These are phyloP conservation scores for Sorex maritimensis DNA, from an alignment of 2,797 vertebrate species.

Conservation along the genomic window DNA sequence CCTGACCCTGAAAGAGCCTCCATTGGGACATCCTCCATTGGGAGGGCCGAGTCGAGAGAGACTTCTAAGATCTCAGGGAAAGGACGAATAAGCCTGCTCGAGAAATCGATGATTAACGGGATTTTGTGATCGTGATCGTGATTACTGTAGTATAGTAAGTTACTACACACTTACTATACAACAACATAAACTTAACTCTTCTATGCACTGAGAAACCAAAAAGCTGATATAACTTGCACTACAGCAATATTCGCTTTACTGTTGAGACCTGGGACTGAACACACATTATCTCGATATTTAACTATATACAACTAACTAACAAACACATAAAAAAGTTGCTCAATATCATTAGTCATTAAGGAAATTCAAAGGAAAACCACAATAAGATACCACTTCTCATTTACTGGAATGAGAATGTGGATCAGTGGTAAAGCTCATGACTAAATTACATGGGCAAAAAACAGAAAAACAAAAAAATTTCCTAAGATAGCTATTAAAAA, in stretches of 20 bases:
- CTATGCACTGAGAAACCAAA: neutral
- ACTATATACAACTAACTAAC: neutral
- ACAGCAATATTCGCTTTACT: neutral
- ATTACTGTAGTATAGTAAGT: too few species aligned
- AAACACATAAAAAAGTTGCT: neutral
- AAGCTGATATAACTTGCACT: neutral
- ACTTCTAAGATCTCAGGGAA: too few species aligned
- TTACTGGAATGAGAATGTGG: neutral
- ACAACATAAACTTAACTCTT: neutral
- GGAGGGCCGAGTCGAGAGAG: too few species aligned
- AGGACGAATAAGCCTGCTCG: too few species aligned
- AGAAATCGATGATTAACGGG: too few species aligned
- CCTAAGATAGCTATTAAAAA: neutral
- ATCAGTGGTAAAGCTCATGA: too few species aligned
- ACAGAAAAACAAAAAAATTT: too few species aligned
- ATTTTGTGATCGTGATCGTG: too few species aligned
- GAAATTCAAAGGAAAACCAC: constrained; percentile 41
- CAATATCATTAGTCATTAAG: neutral
- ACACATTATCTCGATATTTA: neutral
- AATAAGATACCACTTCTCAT: constrained; percentile 26
- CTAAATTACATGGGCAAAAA: too few species aligned
- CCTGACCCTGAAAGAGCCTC: too few species aligned
- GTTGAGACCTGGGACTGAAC: neutral
- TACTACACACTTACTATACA: too few species aligned
- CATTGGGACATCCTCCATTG: too few species aligned